Base-by-base conservation (phyloP, 2,888 invertebrate species). In the Agonopterix arenella region DNA sequence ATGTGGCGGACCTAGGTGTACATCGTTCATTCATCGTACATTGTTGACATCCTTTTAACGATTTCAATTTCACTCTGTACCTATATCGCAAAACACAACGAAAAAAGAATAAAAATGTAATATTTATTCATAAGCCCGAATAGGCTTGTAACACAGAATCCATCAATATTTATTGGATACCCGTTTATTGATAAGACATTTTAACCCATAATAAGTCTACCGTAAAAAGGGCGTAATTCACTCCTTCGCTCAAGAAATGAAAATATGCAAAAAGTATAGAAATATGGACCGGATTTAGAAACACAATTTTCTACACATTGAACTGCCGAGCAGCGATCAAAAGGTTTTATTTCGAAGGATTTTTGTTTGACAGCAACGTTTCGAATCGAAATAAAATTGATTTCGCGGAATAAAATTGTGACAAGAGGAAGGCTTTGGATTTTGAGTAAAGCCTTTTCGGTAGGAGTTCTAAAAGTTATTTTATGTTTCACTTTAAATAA, bases 251-350 rank as follows among this genome's bases (percentile, higher is more conserved):
- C 28, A 28, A 28, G 9, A 52, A 13, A 45, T 28, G 45, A 45
- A 52, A 49, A 52, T 47, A 52, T 52, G 47, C 58, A 59, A 63
- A 64, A 60, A 58, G 58, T 57, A 52, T 46, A 51, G 58, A 65
- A 66, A 64, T 59, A 59, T 58, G 54, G 60, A 45, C 52, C 45
- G 68, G 73, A 73, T 75, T 75, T 70, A 58, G 60, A 71, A 73
- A 80, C 70, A 81, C 78, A 79, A 81, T 83, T 82, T 82, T 78
- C 78, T 80, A 66, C 74, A 66, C 66, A 67, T 60, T 62, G 66
- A 70, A 62, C 61, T 57, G 55, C 44, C 59, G 40, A 64, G 64
- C 56, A 58, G 62, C 70, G 71, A 78, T 73, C 73, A 67, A 66
- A 62, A 64, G 69, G 66, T 70, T 43, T 67, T 74, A 73, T 70